phyloP scores from a whole-genome alignment of 2,113 vertebrate genomes.

The Machaerirhynchus nigripectus region DNA sequence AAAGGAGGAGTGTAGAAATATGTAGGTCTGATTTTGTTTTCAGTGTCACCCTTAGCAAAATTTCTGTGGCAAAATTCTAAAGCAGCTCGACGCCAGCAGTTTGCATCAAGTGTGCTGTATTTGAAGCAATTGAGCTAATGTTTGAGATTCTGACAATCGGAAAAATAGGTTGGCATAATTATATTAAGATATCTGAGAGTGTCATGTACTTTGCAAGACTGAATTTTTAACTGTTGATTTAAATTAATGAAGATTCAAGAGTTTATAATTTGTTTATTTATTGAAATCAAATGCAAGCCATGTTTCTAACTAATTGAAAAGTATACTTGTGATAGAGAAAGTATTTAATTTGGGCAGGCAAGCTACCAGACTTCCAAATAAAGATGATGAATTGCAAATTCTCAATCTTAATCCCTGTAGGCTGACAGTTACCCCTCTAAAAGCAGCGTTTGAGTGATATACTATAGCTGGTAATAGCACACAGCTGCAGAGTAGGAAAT shows the following conservation, averaged over 20 bases:
- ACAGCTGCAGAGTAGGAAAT: constrained; percentile 65
- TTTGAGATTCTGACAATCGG: constrained; percentile 10
- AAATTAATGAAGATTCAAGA: constrained; percentile 59
- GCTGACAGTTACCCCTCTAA: constrained; percentile 74
- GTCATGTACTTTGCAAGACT: constrained; percentile 41
- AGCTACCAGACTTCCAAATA: constrained; percentile 70
- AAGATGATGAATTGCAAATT: constrained; percentile 79
- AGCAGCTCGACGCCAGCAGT: background rate
- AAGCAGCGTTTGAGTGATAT: constrained; percentile 73
- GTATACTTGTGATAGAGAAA: constrained; percentile 66
- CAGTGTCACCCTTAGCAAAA: background rate
- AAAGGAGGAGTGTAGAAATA: background rate
- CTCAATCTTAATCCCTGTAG: constrained; percentile 71
- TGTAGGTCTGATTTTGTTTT: background rate
- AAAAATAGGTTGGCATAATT: constrained; percentile 49
- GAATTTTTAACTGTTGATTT: constrained; percentile 65
- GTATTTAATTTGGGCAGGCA: constrained; percentile 71
- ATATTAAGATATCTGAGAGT: constrained; percentile 59
- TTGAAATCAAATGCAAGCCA: constrained; percentile 63
- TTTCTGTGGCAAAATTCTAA: background rate
- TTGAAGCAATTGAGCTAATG: constrained; percentile 25
- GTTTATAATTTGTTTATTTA: constrained; percentile 57
- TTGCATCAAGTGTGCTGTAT: background rate
- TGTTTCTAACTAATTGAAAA: constrained; percentile 66
- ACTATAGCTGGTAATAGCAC: constrained; percentile 71